A percentile compares a stretch with the other conserved stretches of the same genome.
phyloP scores from a whole-genome alignment of 2,888 invertebrate species.

The Drosophila borealis region DNA sequence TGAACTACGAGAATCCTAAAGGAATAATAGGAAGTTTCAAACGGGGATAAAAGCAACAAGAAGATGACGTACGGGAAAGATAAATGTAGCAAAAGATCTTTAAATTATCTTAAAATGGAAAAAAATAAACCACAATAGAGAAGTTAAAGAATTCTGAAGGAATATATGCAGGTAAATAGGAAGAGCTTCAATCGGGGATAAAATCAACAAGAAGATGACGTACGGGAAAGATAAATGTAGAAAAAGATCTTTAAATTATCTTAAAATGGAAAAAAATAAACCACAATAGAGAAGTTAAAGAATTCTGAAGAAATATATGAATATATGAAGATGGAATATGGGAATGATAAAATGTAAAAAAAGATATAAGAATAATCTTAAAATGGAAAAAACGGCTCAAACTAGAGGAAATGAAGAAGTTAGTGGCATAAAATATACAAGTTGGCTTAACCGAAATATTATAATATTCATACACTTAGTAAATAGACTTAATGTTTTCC shows the following conservation, averaged over 20 bases:
- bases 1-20: neutral
- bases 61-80: neutral
- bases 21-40: neutral
- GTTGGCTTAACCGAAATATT: too few relatives aligned
- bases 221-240: neutral
- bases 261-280: too few relatives aligned
- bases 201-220: too few relatives aligned
- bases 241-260: neutral
- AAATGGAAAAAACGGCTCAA: too few relatives aligned
- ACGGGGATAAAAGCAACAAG: neutral
- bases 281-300: too few relatives aligned
- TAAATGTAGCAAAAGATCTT: neutral
- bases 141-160: too few relatives aligned
- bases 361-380: neutral
- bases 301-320: too few relatives aligned
- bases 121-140: too few relatives aligned
- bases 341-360: neutral
- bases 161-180: too few relatives aligned
- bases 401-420: too few relatives aligned
- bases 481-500: constrained; percentile 35
- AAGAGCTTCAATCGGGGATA: too few relatives aligned
- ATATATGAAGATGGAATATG: neutral
- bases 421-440: neutral
- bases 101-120: neutral
- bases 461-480: too few relatives aligned